Evolutionary conservation across 2,888 invertebrate genomes (phyloP), one percentile per base, ranked within the genome.

Genomic region (Hofmannophila pseudospretella): DNA sequence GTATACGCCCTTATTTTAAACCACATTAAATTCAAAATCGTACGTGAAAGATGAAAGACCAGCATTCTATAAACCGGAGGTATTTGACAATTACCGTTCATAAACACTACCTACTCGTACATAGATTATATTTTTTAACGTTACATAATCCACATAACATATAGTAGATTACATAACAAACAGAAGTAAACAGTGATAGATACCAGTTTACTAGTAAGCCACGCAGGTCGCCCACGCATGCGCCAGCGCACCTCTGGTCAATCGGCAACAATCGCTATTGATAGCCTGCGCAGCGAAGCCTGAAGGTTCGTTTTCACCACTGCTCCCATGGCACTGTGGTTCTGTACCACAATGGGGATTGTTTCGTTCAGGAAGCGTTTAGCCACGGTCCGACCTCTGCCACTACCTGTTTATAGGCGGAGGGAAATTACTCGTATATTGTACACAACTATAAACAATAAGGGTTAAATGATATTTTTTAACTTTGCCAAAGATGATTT

Each of bases 21-120:
- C 82, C 96, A 96, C 80, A 95, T 97, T 56, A 91, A 98, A 9
- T 88, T 96, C 61, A 96, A 96, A 88, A 98, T 99, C 47, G 96
- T 99, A n/a, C n/a, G n/a, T n/a, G n/a, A n/a, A n/a, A n/a, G n/a
- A n/a, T n/a, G n/a, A n/a, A n/a, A n/a, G n/a, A n/a, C n/a, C n/a
- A n/a, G n/a, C n/a, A n/a, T n/a, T n/a, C n/a, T n/a, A n/a, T n/a
- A n/a, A n/a, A n/a, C n/a, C n/a, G n/a, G n/a, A n/a, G n/a, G n/a
- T n/a, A n/a, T n/a, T n/a, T n/a, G n/a, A n/a, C n/a, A n/a, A n/a
- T n/a, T n/a, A n/a, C n/a, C n/a, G n/a, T n/a, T n/a, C n/a, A n/a
- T n/a, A n/a, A n/a, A n/a, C n/a, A n/a, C n/a, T n/a, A n/a, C n/a
- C n/a, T n/a, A n/a, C n/a, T n/a, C n/a, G n/a, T n/a, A n/a, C n/a